Conservation (phyloP, 2,113 vertebrate species). For the Brachypteracias leptosomus region DNA sequence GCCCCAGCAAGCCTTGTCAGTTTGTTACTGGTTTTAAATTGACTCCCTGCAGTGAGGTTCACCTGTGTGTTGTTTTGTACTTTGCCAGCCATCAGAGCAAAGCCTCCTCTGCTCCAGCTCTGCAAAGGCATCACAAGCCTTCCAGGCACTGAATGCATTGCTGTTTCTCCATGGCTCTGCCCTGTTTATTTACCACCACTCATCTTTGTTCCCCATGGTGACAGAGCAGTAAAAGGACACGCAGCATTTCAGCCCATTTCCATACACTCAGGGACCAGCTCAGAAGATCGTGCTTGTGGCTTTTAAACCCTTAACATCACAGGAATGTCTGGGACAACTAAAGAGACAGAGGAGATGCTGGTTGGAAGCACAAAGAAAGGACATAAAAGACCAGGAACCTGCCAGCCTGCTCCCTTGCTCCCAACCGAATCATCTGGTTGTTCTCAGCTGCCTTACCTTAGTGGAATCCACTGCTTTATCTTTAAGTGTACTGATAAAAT, state of each 20-base stretch:
- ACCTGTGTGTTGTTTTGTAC: neutral
- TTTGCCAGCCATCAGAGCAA: neutral
- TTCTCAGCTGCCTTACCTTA: neutral
- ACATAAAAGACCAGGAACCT: neutral
- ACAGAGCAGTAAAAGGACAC: neutral
- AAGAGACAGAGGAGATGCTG: neutral
- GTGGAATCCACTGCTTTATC: neutral
- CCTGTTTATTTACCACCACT: neutral
- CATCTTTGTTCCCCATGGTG: neutral
- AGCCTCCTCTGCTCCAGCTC: neutral
- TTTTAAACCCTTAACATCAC: slow-evolving; percentile 6
- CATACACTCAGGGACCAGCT: neutral
- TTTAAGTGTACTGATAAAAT: neutral
- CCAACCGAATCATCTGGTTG: neutral
- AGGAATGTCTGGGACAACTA: neutral
- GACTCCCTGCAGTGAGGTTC: neutral
- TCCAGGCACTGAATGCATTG: neutral
- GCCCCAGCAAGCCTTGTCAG: neutral
- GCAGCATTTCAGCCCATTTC: neutral
- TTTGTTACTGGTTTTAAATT: neutral
- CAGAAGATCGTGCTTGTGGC: neutral
- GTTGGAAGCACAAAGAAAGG: neutral
- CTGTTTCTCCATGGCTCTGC: neutral
- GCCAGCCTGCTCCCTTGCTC: neutral
- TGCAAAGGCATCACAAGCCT: neutral